Evolutionary conservation across 2,113 vertebrate species (phyloP).

Genomic region (Martes martes): DNA sequence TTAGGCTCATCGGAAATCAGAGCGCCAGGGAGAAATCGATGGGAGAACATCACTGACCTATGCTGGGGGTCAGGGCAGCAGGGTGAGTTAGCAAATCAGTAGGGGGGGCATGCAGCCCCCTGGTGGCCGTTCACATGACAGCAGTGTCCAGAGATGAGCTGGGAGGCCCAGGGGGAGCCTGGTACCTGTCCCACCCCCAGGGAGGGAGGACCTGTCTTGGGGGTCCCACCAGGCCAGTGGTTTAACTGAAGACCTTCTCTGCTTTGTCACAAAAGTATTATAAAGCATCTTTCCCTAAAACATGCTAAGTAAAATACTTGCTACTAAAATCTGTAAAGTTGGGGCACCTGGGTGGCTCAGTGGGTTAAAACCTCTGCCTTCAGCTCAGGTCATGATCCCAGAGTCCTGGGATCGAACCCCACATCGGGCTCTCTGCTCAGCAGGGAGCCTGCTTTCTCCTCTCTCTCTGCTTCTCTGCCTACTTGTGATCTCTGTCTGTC

Average conservation of each 20-base stretch:
- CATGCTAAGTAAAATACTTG: not conserved
- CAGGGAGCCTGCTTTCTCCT: too few relatives aligned
- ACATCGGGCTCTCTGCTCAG: too few relatives aligned
- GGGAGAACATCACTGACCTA: not conserved
- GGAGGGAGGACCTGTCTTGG: not conserved
- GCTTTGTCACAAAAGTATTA: not conserved
- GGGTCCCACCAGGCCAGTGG: not conserved
- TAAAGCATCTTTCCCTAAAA: not conserved
- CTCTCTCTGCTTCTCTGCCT: too few relatives aligned
- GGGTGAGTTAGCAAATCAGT: not conserved
- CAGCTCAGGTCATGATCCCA: too few relatives aligned
- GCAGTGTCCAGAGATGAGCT: not conserved
- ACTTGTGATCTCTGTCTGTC: too few relatives aligned
- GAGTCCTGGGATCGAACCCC: too few relatives aligned
- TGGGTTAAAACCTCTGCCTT: too few relatives aligned
- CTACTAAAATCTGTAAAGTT: not conserved
- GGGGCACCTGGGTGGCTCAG: too few relatives aligned
- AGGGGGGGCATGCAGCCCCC: not conserved
- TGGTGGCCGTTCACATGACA: not conserved
- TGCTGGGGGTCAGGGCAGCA: not conserved
- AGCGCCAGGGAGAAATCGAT: slow-evolving; percentile 32
- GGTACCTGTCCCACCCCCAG: not conserved
- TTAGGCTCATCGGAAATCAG: slow-evolving; percentile 52
- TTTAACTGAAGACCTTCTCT: not conserved
- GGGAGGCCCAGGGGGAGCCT: not conserved